Evolutionary conservation across 2,888 invertebrate genomes (phyloP), one percentile per base, ranked within the genome.

Genomic region (Apoda limacodes): DNA sequence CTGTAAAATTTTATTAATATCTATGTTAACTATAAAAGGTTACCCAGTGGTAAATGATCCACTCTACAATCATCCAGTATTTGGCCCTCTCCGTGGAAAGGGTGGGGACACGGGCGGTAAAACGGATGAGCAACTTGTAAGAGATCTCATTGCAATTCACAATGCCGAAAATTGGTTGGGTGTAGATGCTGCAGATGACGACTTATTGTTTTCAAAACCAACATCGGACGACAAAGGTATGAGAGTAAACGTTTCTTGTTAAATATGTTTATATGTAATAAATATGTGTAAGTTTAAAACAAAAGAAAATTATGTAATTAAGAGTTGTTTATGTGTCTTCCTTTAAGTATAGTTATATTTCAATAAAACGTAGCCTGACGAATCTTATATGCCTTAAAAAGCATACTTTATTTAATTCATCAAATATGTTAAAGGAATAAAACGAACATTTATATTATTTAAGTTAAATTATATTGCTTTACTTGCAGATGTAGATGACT

Each of bases 11-110:
- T n/a, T n/a, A n/a, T n/a, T n/a, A n/a, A n/a, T n/a, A n/a, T n/a
- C n/a, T n/a, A n/a, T n/a, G n/a, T n/a, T n/a, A n/a, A n/a, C n/a
- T n/a, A n/a, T n/a, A n/a, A n/a, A n/a, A 52, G 95, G 98, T 22
- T 94, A 91, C 74, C 99, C 99, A 9, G 98, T 99, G 30, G 90
- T 96, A 5, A 98, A 98, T 64, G 99, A 99, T 68, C 95, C 95
- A 0, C 81, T 99, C 2, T 99, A 99, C 82, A 99, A 98, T 70
- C 94, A 95, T 67, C 87, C 89, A 2, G 95, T 95, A 1, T 99
- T 98, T 70, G 99, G 99, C 0, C 95, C 95, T 0, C 82, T 90
- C 32, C 93, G 95, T 49, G 97, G 98, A 3, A 92, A 92, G 56
- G 89, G 89, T 1, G 95, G 93, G 1, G 90, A 92, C 50, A 89